Base-by-base conservation (phyloP, 1,140 invertebrate species). In the Penaeus indicus region DNA sequence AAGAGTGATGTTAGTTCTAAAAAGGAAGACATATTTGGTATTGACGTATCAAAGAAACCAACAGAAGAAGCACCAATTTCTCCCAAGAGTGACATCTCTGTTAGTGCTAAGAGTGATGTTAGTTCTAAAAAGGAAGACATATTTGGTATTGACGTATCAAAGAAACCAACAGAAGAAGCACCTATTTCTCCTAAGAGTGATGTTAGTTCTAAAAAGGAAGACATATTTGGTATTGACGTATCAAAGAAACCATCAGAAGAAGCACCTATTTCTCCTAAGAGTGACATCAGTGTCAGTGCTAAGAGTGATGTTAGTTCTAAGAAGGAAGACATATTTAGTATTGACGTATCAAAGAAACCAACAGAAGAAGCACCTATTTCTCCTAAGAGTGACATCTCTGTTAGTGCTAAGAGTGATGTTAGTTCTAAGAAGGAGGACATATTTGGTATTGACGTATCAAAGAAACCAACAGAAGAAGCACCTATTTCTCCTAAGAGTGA, bases 271-370 rank as follows among this genome's bases (percentile, higher is more conserved):
- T 75, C 86, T 18, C 77, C 77, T 0, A 78, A 85, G 54, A 85
- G 72, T 42, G 72, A 85, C n/a, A 63, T 85, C 16, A 62, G 54
- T 32, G 60, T 85, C 19, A 85, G 84, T 63, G 47, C 47, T 3
- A 86, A 86, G 85, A 86, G 77, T 86, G 77, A 86, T 27, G 38
- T 86, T 13, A 81, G 77, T 67, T 25, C 21, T 8, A 86, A 60
- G 67, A 80, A 47, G 11, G 78, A 80, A 32, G 47, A 42, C 22
- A 54, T 54, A 13, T 16, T 54, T 13, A 11, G 54, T 54, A 13
- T 38, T 38, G 47, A 54, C 5, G 78, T 42, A 11, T 32, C 32
- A 19, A 32, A 25, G 67, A 72, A 72, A 19, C 32, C 67, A 72
- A 32, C 32, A 72, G 32, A 72, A 13, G n/a, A 72, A 22, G 67